These are phyloP conservation scores for Chelmon rostratus DNA, from an alignment of 2,797 vertebrate species.

Conservation along the genomic window DNA sequence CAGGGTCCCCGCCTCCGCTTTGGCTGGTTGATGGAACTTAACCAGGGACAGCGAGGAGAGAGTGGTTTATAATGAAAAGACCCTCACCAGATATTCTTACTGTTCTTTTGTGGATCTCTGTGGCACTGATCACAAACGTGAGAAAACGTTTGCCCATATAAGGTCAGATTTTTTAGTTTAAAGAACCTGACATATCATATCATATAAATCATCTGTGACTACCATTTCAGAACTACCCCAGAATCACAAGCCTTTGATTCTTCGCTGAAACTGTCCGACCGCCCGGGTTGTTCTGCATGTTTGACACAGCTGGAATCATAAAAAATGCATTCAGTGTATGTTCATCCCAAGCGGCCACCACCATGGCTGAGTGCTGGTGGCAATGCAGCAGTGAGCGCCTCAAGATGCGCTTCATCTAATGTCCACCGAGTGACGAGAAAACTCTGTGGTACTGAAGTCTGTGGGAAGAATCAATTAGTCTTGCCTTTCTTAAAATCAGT, in stretches of 20 bases:
- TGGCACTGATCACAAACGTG: not conserved
- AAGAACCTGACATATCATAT: too few species aligned
- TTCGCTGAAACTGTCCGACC: slow-evolving; percentile 3
- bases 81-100: slow-evolving; percentile 42
- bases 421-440: slow-evolving; percentile 10
- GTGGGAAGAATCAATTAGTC: not conserved
- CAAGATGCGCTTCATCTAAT: slow-evolving; percentile 14
- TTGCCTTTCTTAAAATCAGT: not conserved
- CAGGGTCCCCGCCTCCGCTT: slow-evolving; percentile 42
- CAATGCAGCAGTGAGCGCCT: not conserved
- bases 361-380: slow-evolving; percentile 12
- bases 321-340: slow-evolving; percentile 50
- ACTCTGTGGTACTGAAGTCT: not conserved
- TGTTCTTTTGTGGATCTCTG: slow-evolving; percentile 2
- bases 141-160: slow-evolving; percentile 11
- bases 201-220: slow-evolving; percentile 21
- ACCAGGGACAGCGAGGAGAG: slow-evolving; percentile 17
- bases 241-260: slow-evolving; percentile 35
- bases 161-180: too few species aligned
- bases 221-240: slow-evolving; percentile 16
- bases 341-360: slow-evolving; percentile 15
- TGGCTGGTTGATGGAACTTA: slow-evolving; percentile 38
- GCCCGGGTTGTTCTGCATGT: slow-evolving; percentile 24
- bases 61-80: slow-evolving; percentile 50
- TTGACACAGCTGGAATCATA: slow-evolving; percentile 43